A percentile compares a stretch with the other conserved stretches of the same genome.
phyloP scores from a whole-genome alignment of 2,113 vertebrate genomes.

The Elaphurus davidianus region DNA sequence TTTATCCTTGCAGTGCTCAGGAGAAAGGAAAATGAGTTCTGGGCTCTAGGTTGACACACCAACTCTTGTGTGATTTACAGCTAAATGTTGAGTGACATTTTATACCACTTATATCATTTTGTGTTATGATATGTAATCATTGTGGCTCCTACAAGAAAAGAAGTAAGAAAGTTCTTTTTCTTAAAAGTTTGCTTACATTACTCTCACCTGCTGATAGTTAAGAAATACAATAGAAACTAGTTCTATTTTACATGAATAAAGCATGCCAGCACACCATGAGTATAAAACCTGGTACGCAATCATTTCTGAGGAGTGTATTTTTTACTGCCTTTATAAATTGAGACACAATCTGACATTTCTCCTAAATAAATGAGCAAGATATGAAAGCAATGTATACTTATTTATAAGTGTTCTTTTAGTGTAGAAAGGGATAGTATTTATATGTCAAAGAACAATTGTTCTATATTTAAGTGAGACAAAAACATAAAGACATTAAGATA shows the following conservation, averaged over 20 bases:
- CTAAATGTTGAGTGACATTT: background rate
- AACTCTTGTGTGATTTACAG: background rate
- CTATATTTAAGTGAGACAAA: background rate
- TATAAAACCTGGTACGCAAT: background rate
- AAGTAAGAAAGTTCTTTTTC: background rate
- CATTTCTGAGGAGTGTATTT: background rate
- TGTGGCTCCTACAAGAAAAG: background rate
- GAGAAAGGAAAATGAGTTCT: background rate
- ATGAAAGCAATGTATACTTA: background rate
- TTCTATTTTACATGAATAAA: background rate
- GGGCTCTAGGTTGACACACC: background rate
- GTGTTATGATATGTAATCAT: background rate
- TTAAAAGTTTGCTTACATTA: background rate
- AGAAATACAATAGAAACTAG: background rate
- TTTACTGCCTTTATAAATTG: background rate
- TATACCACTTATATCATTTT: background rate
- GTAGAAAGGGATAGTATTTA: background rate
- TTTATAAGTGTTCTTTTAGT: background rate
- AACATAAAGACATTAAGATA: background rate
- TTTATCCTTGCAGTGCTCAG: background rate
- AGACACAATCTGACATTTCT: background rate
- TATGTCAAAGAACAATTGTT: background rate
- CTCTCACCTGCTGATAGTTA: background rate
- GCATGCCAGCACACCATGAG: background rate
- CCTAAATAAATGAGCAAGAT: background rate